Evolutionary conservation across 2,888 invertebrate species (phyloP).

Genomic region (Thelaira solivaga): DNA sequence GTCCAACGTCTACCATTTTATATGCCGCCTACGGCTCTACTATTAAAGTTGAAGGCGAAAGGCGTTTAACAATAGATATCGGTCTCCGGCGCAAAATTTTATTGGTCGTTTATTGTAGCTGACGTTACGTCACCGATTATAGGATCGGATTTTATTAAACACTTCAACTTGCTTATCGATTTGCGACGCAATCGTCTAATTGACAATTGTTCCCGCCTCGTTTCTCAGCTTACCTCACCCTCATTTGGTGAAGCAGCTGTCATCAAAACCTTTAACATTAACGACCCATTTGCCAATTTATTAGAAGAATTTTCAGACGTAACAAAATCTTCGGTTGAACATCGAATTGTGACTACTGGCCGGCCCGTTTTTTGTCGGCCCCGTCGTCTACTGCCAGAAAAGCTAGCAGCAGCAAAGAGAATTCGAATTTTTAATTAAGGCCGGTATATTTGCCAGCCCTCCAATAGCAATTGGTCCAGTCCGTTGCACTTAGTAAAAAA

Average conservation of each 20-base stretch:
- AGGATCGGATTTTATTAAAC: background rate
- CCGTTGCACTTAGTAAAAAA: conserved; percentile 17
- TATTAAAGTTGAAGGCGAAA: background rate
- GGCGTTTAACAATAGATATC: background rate
- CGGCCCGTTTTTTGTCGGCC: too few species aligned
- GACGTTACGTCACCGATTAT: background rate
- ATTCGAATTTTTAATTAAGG: too few species aligned
- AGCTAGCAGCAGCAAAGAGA: too few species aligned
- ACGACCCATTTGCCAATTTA: too few species aligned
- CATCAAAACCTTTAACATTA: too few species aligned
- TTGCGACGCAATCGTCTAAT: background rate
- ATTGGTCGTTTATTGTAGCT: background rate
- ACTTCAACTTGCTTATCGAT: background rate
- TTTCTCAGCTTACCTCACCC: background rate
- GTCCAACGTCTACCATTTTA: background rate
- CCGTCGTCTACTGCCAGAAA: too few species aligned
- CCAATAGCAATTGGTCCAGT: too few species aligned
- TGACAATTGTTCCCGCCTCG: background rate
- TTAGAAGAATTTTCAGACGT: too few species aligned
- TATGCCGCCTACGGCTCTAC: conserved; percentile 17
- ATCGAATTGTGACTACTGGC: too few species aligned
- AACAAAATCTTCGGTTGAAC: too few species aligned
- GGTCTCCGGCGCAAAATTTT: background rate
- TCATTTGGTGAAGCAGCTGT: too few species aligned
- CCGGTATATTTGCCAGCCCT: too few species aligned